Evolutionary conservation across 2,797 vertebrate species (phyloP), one percentile per base, ranked within the genome.

Genomic region (Rousettus madagascariensis): DNA sequence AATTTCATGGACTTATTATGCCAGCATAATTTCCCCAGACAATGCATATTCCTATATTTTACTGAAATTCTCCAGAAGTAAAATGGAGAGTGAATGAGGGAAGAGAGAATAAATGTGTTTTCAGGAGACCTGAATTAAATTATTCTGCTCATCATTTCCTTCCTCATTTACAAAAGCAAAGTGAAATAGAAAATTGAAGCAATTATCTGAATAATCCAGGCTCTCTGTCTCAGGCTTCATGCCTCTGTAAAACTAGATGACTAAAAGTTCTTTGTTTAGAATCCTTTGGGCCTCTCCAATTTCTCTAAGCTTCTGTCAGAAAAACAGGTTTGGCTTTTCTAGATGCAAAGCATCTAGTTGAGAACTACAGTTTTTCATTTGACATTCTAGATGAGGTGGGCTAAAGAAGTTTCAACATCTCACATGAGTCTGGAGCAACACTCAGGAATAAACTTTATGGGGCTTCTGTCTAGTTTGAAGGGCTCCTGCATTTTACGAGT

Each of bases 1-100:
- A 94, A 95, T 91, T 86, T 94, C 88, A 86, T 46, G 43, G 41
- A 65, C 28, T 88, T 95, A 90, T 84, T 93, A 75, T 91, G 74
- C 90, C 90, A 88, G 77, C 33, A 30, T 83, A 88, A 97, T 97
- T 95, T 96, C 90, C 94, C 65, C 38, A 92, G 96, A 91, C 92
- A 96, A 92, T 63, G 55, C 41, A 80, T 68, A 84, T 57, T 80
- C 53, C 78, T 92, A 24, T 75, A 90, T 91, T 96, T 90, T 38
- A 79, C 78, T 72, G 78, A 92, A 87, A 90, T 92, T 91, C 33
- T 92, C 71, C 66, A 77, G 72, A 95, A 95, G 69, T 80, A 78
- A 95, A 95, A 93, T 61, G 38, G 46, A 86, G 86, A 80, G 51
- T n/a, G 26, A 72, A 53, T 88, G 61, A 94, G 30, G 51, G 36